Percentiles rank a stretch among this genome's conserved stretches.
Conservation (phyloP, 2,113 vertebrate genomes). For the Burhinus bistriatus region DNA sequence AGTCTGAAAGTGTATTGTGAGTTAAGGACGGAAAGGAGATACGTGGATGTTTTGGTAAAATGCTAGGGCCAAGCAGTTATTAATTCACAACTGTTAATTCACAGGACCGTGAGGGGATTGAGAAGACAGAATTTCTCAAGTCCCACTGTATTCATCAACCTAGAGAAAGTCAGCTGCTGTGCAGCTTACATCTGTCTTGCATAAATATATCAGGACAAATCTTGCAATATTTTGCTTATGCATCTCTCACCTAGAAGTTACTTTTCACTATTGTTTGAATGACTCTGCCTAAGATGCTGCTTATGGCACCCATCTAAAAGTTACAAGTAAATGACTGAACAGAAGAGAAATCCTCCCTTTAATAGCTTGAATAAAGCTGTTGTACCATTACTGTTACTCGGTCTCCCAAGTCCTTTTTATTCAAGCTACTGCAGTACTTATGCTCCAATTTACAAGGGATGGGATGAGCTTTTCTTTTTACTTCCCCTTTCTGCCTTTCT, state of each 20-base stretch:
- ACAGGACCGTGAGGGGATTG: not conserved
- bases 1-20: not conserved
- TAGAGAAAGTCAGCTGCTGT: not conserved
- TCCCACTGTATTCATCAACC: not conserved
- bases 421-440: not conserved
- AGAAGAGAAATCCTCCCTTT: not conserved
- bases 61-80: not conserved
- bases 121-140: not conserved
- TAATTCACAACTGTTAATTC: not conserved
- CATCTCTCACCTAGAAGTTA: not conserved
- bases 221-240: not conserved
- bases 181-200: not conserved
- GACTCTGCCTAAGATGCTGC: not conserved
- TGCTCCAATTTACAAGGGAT: slow-evolving; percentile 9
- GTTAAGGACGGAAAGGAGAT: not conserved
- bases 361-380: not conserved
- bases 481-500: not conserved
- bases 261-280: not conserved
- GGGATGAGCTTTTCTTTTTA: slow-evolving; percentile 10
- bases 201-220: not conserved
- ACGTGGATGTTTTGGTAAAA: not conserved
- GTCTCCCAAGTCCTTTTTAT: slow-evolving; percentile 9
- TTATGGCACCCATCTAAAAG: not conserved
- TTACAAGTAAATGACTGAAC: not conserved
- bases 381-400: not conserved